Evolutionary conservation across 2,797 vertebrate species (phyloP), one percentile per base, ranked within the genome.

Genomic region (Chelonia mydas): DNA sequence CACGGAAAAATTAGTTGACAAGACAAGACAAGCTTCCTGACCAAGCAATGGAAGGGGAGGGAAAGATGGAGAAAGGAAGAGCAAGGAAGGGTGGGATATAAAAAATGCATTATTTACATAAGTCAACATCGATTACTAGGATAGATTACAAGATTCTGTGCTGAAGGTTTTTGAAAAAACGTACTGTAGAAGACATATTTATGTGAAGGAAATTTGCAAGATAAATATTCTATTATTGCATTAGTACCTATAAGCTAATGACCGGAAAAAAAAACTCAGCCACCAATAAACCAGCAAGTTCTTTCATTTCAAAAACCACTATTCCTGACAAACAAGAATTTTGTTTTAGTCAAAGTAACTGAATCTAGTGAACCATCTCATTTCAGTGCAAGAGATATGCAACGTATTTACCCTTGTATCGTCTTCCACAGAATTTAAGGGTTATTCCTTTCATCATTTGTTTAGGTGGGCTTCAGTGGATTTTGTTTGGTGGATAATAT

Each of bases 401-500:
- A 3, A 4, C 3, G 27, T 3, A 84, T 59, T 87, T 86, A 47
- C 6, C 2, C 50, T 23, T 41, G 49, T 25, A 33, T 45, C 5
- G 11, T 28, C 61, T 94, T 90, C 76, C 1, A 83, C 2, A 1
- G 0, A 0, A 28, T 81, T 49, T n/a, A 61, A 83, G 28, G 10
- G 6, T 79, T 23, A 27, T 27, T 50, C 61, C 50, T 23, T 28
- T 12, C 53, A 6, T 80, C 19, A 1, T 27, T 55, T 80, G 61
- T 86, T 80, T 1, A 68, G 25, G 6, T 89, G 11, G 2, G 1
- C 27, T 77, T 31, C 7, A 89, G 15, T 85, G n/a, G 11, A 81
- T 91, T 95, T 95, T 89, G 55, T 93, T 90, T 94, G 10, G 13
- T 93, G 88, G 74, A 37, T 81, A 41, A 91, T 21, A 76, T 82